phyloP scores from a whole-genome alignment of 1,140 invertebrate genomes.

The Hycleus cichorii region DNA sequence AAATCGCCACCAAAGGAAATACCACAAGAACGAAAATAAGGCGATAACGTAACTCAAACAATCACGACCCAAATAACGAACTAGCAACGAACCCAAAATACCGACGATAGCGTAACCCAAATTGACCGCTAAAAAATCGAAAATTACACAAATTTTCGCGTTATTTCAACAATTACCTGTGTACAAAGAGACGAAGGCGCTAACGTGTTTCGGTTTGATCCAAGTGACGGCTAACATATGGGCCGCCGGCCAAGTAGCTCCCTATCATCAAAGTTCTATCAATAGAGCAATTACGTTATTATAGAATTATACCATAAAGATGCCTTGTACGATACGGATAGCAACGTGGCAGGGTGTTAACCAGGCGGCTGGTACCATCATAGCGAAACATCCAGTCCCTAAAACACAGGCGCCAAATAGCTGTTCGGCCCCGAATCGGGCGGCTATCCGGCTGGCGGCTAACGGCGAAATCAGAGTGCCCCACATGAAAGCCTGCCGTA shows the following conservation, averaged over 20 bases:
- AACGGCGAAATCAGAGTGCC: constrained; percentile 50
- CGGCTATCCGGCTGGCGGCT: constrained; percentile 50
- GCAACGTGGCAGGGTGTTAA: constrained; percentile 50
- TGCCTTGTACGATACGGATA: constrained; percentile 49
- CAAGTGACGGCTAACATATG: constrained; percentile 54
- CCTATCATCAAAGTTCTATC: constrained; percentile 34
- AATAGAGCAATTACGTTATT: background rate
- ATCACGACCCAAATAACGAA: constrained; percentile 47
- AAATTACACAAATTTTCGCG: background rate
- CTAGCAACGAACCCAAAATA: constrained; percentile 47
- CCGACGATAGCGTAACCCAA: constrained; percentile 51
- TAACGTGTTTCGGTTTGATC: constrained; percentile 51
- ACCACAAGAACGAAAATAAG: constrained; percentile 54
- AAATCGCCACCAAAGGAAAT: constrained; percentile 58
- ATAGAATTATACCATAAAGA: constrained; percentile 44
- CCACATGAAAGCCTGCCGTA: constrained; percentile 52
- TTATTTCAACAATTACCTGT: constrained; percentile 40
- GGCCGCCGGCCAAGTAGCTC: constrained; percentile 51
- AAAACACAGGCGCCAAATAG: constrained; percentile 49
- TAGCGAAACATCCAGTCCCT: constrained; percentile 46
- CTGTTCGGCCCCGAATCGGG: constrained; percentile 48
- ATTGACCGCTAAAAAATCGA: constrained; percentile 44
- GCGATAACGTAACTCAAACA: constrained; percentile 54
- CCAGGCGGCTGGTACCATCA: constrained; percentile 52
- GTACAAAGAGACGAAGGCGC: constrained; percentile 51